Percentiles rank a stretch among this genome's conserved stretches.
phyloP scores from a whole-genome alignment of 2,113 vertebrate genomes.

The Grallaria varia region DNA sequence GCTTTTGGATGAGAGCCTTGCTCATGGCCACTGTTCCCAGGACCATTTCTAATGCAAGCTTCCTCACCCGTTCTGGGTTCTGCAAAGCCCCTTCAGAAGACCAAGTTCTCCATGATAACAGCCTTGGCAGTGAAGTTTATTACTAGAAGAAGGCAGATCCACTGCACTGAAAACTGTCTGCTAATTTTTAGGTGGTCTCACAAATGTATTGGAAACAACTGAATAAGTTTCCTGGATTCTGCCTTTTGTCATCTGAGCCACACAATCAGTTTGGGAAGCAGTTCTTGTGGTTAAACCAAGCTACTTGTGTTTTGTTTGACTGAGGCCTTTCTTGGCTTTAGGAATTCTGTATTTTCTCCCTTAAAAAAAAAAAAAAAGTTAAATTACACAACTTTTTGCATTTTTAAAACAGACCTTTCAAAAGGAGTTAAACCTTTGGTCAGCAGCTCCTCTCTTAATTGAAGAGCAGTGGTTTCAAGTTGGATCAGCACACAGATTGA shows the following conservation, averaged over 20 bases:
- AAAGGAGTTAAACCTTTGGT: neutral
- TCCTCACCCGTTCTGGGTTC: neutral
- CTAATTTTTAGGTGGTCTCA: neutral
- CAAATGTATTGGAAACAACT: neutral
- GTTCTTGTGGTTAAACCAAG: neutral
- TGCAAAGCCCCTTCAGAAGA: neutral
- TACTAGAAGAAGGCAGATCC: neutral
- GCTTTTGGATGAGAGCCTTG: neutral
- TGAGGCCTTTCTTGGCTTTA: neutral
- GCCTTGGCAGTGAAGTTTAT: neutral
- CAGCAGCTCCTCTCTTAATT: neutral
- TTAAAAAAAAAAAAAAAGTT: neutral
- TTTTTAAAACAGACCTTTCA: neutral
- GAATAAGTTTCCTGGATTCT: neutral
- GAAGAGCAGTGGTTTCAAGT: neutral
- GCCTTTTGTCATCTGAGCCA: neutral
- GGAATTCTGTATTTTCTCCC: neutral
- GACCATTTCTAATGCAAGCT: neutral
- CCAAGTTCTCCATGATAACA: neutral
- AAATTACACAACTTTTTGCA: neutral
- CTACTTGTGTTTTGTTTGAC: neutral
- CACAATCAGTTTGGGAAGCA: accelerated
- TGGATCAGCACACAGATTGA: neutral
- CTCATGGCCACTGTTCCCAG: neutral
- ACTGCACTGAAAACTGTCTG: neutral